Evolutionary conservation across 1,140 invertebrate genomes (phyloP).

Genomic region (Manduca sexta): DNA sequence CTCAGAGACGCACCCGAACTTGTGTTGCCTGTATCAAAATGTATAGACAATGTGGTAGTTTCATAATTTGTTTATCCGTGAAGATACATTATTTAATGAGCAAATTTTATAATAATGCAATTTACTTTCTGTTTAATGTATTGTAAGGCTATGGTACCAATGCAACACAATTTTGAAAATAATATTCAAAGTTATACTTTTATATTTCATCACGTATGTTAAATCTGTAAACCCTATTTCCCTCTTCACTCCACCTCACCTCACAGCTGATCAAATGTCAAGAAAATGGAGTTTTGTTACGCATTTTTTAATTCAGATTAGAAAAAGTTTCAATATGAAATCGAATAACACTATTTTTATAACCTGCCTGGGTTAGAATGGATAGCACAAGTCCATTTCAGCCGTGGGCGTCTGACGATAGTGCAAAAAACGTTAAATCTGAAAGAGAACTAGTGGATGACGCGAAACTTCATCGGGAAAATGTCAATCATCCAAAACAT

Average conservation of each 20-base stretch:
- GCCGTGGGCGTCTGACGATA: constrained; percentile 64
- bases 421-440: constrained; percentile 63
- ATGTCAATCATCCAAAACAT: constrained; percentile 73
- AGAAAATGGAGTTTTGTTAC: constrained; percentile 72
- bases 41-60: too few relatives aligned
- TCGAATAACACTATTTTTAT: constrained; percentile 42
- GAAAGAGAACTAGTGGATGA: constrained; percentile 68
- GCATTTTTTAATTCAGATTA: constrained; percentile 56
- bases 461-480: constrained; percentile 72
- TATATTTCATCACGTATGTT: too few relatives aligned
- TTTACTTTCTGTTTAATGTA: too few relatives aligned
- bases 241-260: constrained; percentile 47
- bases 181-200: too few relatives aligned
- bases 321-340: constrained; percentile 62
- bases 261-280: constrained; percentile 71
- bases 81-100: too few relatives aligned
- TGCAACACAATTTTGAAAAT: too few relatives aligned
- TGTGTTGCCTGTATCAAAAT: too few relatives aligned
- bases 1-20: too few relatives aligned
- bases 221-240: constrained; percentile 19
- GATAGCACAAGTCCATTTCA: constrained; percentile 69
- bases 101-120: too few relatives aligned
- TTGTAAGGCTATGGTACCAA: too few relatives aligned
- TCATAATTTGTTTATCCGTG: too few relatives aligned
- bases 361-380: constrained; percentile 58